These are phyloP conservation scores for Rhynchomys soricoides DNA, from an alignment of 2,113 vertebrate genomes.

Conservation along the genomic window DNA sequence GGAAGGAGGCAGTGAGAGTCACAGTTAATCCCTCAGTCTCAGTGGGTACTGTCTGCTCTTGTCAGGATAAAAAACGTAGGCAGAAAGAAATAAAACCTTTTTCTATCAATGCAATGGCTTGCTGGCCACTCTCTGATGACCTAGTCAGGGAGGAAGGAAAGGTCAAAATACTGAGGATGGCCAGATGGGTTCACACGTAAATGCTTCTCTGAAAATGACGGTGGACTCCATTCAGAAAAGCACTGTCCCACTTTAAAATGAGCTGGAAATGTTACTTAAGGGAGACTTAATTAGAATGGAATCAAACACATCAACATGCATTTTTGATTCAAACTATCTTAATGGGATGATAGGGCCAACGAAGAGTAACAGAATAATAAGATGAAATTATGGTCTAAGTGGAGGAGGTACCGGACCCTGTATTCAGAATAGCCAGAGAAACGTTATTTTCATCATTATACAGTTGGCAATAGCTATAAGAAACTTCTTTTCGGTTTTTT, in stretches of 20 bases:
- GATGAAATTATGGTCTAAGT: neutral
- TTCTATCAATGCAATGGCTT: neutral
- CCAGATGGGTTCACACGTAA: neutral
- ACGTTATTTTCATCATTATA: neutral
- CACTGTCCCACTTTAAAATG: neutral
- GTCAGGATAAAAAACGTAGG: neutral
- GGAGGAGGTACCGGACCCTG: neutral
- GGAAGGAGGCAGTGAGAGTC: neutral
- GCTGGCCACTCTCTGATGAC: neutral
- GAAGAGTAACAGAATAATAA: neutral
- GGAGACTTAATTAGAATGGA: constrained; percentile 40
- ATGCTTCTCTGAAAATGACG: neutral
- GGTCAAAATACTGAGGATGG: neutral
- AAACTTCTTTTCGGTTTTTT: neutral
- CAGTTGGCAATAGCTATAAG: neutral
- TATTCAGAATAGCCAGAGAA: neutral
- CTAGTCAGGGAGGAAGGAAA: neutral
- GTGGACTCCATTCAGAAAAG: neutral
- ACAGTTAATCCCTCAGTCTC: neutral
- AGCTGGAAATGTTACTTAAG: constrained; percentile 28
- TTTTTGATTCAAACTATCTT: neutral
- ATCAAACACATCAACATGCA: neutral
- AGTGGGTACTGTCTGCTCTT: neutral
- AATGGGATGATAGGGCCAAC: constrained; percentile 46
- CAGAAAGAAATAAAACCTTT: constrained; percentile 11